Base-by-base conservation (phyloP, 2,888 invertebrate genomes). In the Ariolimax columbianus region DNA sequence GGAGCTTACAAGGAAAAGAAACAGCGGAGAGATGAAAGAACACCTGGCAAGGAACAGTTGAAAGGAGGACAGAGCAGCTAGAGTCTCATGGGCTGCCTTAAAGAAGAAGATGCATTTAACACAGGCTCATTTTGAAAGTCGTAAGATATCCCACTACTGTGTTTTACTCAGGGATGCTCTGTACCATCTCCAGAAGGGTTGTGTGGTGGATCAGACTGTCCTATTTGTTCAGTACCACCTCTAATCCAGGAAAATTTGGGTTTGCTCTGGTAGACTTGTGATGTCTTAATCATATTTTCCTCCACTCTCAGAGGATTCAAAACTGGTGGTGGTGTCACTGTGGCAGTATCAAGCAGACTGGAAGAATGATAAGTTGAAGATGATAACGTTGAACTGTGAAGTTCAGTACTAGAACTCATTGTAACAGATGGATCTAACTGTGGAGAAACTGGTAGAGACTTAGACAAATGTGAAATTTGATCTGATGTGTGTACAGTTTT, bases 201-300 rank as follows among this genome's bases (percentile, higher is more conserved):
- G 19, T 17, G 17, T 36, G 43, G 36, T 19, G 40, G 63, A 14
- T 55, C 30, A 38, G 23, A 38, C 38, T 59, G 38, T 30, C 77
- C 23, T 59, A 55, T 38, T 33, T 77, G 55, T 26, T 77, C 77
- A 36, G 43, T 63, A 26, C 40, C 66, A 19, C 78, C 78, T 30
- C 59, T 66, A 26, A 78, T 66, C 66, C 78, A 78, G n/a, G 43
- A 38, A 11, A 78, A n/a, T 17, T 78, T 63, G 23, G 66, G 17
- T 38, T 7, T 38, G 14, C 0, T 9, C 14, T 38, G 36, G 3
- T 43, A 19, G 36, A 26, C 23, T 38, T 55, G 33, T 36, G 59
- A 59, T 59, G 59, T 19, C 59, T 36, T 26, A 26, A 17, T 9
- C 23, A 75, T 33, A 75, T 17, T 9, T 75, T 75, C 14, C 14